Evolutionary conservation across 1,140 invertebrate species (phyloP).

Genomic region (Penaeus vannamei): DNA sequence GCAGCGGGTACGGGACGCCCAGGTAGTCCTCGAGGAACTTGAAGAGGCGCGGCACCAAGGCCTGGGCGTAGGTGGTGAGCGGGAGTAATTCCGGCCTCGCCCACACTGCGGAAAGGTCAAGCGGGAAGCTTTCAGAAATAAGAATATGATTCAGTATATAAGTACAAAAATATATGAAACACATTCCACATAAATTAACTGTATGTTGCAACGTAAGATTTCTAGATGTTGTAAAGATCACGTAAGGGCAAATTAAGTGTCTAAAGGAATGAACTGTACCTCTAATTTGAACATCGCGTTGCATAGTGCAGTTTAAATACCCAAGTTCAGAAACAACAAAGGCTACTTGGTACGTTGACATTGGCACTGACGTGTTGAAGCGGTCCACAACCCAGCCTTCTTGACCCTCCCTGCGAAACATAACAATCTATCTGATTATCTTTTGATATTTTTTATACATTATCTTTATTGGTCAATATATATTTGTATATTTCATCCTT

Average conservation of each 20-base stretch:
- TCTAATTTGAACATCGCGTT: constrained; percentile 88
- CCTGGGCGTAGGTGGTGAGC: constrained; percentile 78
- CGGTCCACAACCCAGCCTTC: constrained; percentile 81
- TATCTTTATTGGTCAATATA: background rate
- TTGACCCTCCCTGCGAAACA: constrained; percentile 73
- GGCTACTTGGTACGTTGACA: constrained; percentile 89
- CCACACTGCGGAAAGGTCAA: constrained; percentile 68
- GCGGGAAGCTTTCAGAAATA: too few species aligned
- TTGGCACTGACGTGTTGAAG: constrained; percentile 83
- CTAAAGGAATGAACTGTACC: constrained; percentile 77
- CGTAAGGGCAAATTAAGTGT: background rate
- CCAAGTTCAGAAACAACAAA: constrained; percentile 87
- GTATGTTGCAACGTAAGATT: too few species aligned
- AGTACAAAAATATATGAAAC: too few species aligned
- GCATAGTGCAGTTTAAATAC: constrained; percentile 83
- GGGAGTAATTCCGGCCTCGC: constrained; percentile 71
- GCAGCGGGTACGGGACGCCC: constrained; percentile 82
- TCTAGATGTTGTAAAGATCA: too few species aligned
- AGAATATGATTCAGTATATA: too few species aligned
- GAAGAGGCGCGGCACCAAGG: constrained; percentile 85
- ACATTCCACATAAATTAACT: too few species aligned
- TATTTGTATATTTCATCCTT: too few species aligned
- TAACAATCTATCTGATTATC: background rate
- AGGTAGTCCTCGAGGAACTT: constrained; percentile 89
- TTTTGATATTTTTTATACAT: background rate